A percentile compares a stretch with the other conserved stretches of the same genome.
Conservation (phyloP, 2,888 invertebrate species). For the Agriopis leucophaearia region DNA sequence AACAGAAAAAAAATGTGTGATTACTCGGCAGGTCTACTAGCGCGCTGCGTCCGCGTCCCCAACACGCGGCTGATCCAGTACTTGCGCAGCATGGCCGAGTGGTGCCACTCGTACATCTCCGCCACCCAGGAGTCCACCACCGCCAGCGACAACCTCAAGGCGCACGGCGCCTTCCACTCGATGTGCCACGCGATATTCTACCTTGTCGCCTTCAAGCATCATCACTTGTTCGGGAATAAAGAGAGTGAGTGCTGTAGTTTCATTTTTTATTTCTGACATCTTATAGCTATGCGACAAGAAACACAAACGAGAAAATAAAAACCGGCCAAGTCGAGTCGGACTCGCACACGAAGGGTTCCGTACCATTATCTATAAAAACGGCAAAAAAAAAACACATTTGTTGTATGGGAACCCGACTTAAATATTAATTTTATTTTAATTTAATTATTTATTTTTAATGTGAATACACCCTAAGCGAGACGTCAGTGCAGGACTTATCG, state of each 20-base stretch:
- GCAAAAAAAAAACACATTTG: too few relatives aligned
- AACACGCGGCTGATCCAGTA: slow-evolving; percentile 72
- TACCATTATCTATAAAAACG: too few relatives aligned
- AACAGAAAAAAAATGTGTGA: too few relatives aligned
- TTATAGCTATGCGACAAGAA: too few relatives aligned
- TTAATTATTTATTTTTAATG: too few relatives aligned
- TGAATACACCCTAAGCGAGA: too few relatives aligned
- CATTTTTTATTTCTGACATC: background rate
- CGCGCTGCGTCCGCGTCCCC: slow-evolving; percentile 75
- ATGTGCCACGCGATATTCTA: slow-evolving; percentile 97
- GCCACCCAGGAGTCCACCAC: slow-evolving; percentile 85
- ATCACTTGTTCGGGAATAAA: slow-evolving; percentile 91
- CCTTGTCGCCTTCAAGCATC: slow-evolving; percentile 95
- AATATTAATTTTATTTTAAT: too few relatives aligned
- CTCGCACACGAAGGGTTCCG: too few relatives aligned
- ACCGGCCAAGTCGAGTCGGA: too few relatives aligned
- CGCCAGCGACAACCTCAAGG: slow-evolving; percentile 76
- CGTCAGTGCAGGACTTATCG: too few relatives aligned
- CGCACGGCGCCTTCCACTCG: slow-evolving; percentile 96
- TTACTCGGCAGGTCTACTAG: slow-evolving; percentile 64
- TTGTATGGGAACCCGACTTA: too few relatives aligned
- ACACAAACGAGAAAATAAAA: too few relatives aligned
- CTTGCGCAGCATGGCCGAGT: slow-evolving; percentile 90
- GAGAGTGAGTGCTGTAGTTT: slow-evolving; percentile 88
- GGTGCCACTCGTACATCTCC: slow-evolving; percentile 94